Evolutionary conservation across 2,888 invertebrate species (phyloP), one percentile per base, ranked within the genome.

Genomic region (Pteria penguin): DNA sequence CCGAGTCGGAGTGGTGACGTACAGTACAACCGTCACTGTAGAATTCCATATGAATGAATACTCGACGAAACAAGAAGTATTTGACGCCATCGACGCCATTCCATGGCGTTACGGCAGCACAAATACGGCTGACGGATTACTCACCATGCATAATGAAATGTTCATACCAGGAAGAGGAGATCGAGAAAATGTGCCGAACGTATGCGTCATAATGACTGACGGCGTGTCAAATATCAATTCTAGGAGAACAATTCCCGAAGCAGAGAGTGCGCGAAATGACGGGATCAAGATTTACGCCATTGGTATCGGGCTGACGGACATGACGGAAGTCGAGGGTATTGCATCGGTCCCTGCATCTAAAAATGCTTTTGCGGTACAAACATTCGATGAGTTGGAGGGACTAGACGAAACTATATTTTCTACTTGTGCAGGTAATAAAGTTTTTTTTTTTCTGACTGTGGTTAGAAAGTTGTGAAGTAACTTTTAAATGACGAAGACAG

Each of bases 61-160:
- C 79, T 72, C n/a, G 1, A 84, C 76, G 0, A 89, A 86, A 26
- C 70, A 63, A 0, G 82, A 75, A 0, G 75, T 90, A 0, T 68
- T 86, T 45, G 79, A 81, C 3, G 91, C 90, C 54, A 84, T 91
- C 55, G 86, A 86, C 32, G 68, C 77, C 0, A 87, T 88, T 8
- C 87, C 87, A 2, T 89, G 88, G 58, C 81, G 83, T 4, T 89
- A 86, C 52, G 90, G 89, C 36, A 86, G 87, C 60, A 91, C 89
- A 24, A 89, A 90, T 76, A 91, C 90, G 2, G 89, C 89, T 0
- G 88, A 86, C 73, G 90, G 86, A 22, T 76, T 91, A 1, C 73
- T 78, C 18, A 79, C 79, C 11, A 86, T 88, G 87, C 52, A 57
- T 4, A 58, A 54, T 4, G 54, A 78, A 14, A 86, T 91, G 90